Base-by-base conservation (phyloP, 1,140 invertebrate genomes). In the Acyrthosiphon pisum region DNA sequence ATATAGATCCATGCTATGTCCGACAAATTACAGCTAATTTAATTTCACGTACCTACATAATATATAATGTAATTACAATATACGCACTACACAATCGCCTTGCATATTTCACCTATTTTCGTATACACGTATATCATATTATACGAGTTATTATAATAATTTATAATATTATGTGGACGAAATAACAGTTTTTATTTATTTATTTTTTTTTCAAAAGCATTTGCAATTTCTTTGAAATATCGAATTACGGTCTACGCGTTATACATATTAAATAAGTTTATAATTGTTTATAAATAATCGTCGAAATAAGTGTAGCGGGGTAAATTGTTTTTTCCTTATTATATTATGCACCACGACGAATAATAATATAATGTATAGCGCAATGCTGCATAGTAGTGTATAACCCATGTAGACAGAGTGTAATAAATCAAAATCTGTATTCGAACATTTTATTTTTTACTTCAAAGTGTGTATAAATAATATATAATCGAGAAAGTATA, bases 401-500 rank as follows among this genome's bases (percentile, higher is more conserved):
- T 14, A 76, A 89, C 30, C 22, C 53, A 89, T 35, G 3, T 23
- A 23, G 48, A 2, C 18, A 50, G 41, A 44, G 30, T 46, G 22
- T 53, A 89, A 89, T 89, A 89, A 89, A 89, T 89, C 87, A 89
- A 89, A 50, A 37, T 89, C 53, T 11, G 46, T 89, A 53, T 37
- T 89, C 37, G 50, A 88, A 88, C 37, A 84, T 46, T 86, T 46
- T 86, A 30, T 46, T 46, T 86, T 86, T 86, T 46, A 46, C 86
- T 87, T 48, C 86, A 87, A 48, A 87, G 44, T 87, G n/a, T 48
- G 11, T 83, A 83, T 37, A 41, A 84, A 89, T 53, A 89, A 88
- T 88, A 88, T 53, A 89, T 89, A 53, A 53, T 89, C n/a, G 87
- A 53, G 87, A 89, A 89, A 89, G 87, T 89, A 89, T 89, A 89